Conservation (phyloP, 1,140 invertebrate genomes). For the Scaptomyza graminum region DNA sequence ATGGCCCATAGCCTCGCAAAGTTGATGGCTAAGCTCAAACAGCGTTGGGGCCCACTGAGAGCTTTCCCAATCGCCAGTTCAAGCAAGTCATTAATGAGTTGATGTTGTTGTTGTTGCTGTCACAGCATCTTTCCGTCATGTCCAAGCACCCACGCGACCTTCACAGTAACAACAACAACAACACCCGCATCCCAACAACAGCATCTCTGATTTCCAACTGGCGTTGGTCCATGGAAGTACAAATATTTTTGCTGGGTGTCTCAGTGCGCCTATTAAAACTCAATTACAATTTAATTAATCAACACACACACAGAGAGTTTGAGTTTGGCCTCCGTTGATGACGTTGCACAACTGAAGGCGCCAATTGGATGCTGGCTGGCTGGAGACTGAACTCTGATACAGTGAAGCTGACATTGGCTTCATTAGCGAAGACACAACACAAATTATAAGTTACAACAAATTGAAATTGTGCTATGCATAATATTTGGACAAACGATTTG, state of each 20-base stretch:
- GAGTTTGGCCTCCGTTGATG: slow-evolving; percentile 46
- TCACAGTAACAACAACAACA: slow-evolving; percentile 29
- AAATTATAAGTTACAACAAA: slow-evolving; percentile 71
- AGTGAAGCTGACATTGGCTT: slow-evolving; percentile 60
- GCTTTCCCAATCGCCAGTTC: slow-evolving; percentile 39
- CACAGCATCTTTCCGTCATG: slow-evolving; percentile 28
- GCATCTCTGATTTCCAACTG: not conserved
- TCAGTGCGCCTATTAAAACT: slow-evolving; percentile 67
- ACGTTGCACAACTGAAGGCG: slow-evolving; percentile 68
- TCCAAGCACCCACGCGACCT: slow-evolving; percentile 65
- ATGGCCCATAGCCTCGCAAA: slow-evolving; percentile 8
- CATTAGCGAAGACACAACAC: slow-evolving; percentile 40
- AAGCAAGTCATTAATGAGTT: slow-evolving; percentile 53
- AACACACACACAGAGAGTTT: slow-evolving; percentile 38
- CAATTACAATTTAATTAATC: slow-evolving; percentile 80
- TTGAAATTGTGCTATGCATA: slow-evolving; percentile 42
- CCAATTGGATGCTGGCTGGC: slow-evolving; percentile 9
- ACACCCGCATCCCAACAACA: not conserved
- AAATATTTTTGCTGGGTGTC: slow-evolving; percentile 12
- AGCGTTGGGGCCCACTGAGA: not conserved
- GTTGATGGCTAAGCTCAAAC: slow-evolving; percentile 25
- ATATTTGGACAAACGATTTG: slow-evolving; percentile 10
- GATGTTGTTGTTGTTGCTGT: slow-evolving; percentile 6
- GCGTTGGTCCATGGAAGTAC: too few relatives aligned
- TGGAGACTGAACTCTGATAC: slow-evolving; percentile 7